These are phyloP conservation scores for Conops quadrifasciatus DNA, from an alignment of 2,888 invertebrate genomes.

Conservation along the genomic window DNA sequence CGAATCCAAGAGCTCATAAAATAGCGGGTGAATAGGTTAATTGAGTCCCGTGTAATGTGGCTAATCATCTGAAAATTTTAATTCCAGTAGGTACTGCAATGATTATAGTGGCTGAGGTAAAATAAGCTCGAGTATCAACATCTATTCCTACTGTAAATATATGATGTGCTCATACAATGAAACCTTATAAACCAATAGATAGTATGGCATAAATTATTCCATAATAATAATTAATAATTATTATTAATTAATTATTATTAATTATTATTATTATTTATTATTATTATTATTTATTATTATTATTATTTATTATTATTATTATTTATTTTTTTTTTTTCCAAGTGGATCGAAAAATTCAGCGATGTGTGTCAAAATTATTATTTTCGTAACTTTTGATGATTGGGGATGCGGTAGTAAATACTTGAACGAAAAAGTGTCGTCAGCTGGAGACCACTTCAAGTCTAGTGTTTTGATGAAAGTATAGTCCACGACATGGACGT, in stretches of 20 bases:
- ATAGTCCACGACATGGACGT: conserved; percentile 16
- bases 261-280: no score
- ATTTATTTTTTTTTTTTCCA: no score
- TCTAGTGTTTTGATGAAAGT: conserved; percentile 33
- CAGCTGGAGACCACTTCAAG: conserved; percentile 28
- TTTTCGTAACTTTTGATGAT: conserved; percentile 15
- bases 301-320: no score
- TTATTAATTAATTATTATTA: no score
- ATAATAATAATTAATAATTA: no score
- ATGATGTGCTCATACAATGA: conserved; percentile 86
- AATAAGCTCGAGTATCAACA: conserved; percentile 84
- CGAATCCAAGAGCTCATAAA: conserved; percentile 77
- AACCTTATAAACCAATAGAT: conserved; percentile 71
- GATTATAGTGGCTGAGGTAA: conserved; percentile 85
- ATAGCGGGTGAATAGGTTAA: conserved; percentile 70
- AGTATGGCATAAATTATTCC: conserved; percentile 80
- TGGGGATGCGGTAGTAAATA: background rate
- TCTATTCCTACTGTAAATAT: conserved; percentile 88
- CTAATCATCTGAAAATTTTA: conserved; percentile 77
- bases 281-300: no score
- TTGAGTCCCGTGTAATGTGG: conserved; percentile 74
- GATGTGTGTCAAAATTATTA: conserved; percentile 25
- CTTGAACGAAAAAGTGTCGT: conserved; percentile 20
- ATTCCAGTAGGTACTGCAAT: conserved; percentile 87
- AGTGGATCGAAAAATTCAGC: conserved; percentile 32